Base-by-base conservation (phyloP, 2,888 invertebrate species). In the Saturnia pavonia region DNA sequence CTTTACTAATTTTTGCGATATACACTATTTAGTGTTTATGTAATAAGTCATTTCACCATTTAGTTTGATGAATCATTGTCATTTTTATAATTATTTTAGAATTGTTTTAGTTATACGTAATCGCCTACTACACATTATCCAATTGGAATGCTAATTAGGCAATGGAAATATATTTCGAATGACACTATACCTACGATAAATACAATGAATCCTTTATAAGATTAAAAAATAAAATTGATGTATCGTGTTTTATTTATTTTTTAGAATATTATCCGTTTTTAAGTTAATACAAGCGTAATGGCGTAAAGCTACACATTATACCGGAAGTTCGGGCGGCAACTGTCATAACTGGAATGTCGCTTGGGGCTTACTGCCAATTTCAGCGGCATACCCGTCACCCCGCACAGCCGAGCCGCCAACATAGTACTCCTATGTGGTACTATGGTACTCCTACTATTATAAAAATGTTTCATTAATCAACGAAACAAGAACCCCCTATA, bases 121-220 rank as follows among this genome's bases (percentile, higher is more conserved):
- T 89, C 85, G 89, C 93, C 92, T 92, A 88, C 93, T 93, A 93
- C 94, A 94, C 94, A 93, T 92, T 90, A 89, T 88, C 84, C 84
- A 86, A 86, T 88, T 84, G 83, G 81, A 88, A 88, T 88, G 88
- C 88, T 90, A 86, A 84, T 88, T 84, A 86, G 88, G 88, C 88
- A 83, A 88, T 89, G 85, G 71, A 88, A 89, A 87, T 89, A 90
- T 90, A 87, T 87, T 90, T 88, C 85, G 91, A 91, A 90, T 90
- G 89, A 92, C 91, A 92, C 91, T 91, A 90, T 90, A 91, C 90
- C 89, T 92, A 91, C 87, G 85, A 88, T 90, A 88, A 89, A 91
- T 89, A 91, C 90, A 89, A 90, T 91, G 88, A 92, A 93, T 91
- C 88, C 85, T 91, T 92, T 92, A 91, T 91, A 89, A 91, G 91